phyloP scores from a whole-genome alignment of 2,888 invertebrate genomes.

The Chromoteleia sp. region DNA sequence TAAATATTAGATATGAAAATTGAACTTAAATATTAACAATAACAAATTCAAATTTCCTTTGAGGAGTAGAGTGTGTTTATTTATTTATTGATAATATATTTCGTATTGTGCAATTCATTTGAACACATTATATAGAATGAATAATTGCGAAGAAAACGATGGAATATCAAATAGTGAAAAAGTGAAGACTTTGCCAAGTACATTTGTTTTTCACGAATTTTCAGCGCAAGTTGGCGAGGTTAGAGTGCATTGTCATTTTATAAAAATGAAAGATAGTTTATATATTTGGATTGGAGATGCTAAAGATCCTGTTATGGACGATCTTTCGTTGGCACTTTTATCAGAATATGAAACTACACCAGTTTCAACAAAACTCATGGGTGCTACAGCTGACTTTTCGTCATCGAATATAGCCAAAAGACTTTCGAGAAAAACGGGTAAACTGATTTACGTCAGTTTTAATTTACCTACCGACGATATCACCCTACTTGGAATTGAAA shows the following conservation, averaged over 20 bases:
- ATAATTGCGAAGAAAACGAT: neutral
- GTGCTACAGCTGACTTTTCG: slow-evolving; percentile 76
- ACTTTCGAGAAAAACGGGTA: slow-evolving; percentile 80
- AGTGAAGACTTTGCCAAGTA: slow-evolving; percentile 73
- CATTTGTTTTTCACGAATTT: slow-evolving; percentile 80
- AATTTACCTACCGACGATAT: slow-evolving; percentile 79
- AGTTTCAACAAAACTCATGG: slow-evolving; percentile 81
- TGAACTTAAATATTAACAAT: too few species aligned
- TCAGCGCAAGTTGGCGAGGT: slow-evolving; percentile 75
- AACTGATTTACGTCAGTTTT: slow-evolving; percentile 83
- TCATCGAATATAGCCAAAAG: slow-evolving; percentile 81
- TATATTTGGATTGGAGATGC: slow-evolving; percentile 83
- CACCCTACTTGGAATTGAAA: slow-evolving; percentile 78
- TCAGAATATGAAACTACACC: slow-evolving; percentile 77
- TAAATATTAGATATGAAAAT: too few species aligned
- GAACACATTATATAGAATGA: too few species aligned
- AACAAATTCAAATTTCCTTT: too few species aligned
- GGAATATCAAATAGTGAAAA: neutral
- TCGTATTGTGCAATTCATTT: too few species aligned
- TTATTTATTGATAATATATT: too few species aligned
- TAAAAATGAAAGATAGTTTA: slow-evolving; percentile 82
- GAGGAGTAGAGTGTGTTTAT: too few species aligned
- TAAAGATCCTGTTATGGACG: slow-evolving; percentile 77
- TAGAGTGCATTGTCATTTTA: slow-evolving; percentile 78
- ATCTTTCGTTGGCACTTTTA: slow-evolving; percentile 80